phyloP scores from a whole-genome alignment of 2,797 vertebrate species.

The Clarias pachynema region DNA sequence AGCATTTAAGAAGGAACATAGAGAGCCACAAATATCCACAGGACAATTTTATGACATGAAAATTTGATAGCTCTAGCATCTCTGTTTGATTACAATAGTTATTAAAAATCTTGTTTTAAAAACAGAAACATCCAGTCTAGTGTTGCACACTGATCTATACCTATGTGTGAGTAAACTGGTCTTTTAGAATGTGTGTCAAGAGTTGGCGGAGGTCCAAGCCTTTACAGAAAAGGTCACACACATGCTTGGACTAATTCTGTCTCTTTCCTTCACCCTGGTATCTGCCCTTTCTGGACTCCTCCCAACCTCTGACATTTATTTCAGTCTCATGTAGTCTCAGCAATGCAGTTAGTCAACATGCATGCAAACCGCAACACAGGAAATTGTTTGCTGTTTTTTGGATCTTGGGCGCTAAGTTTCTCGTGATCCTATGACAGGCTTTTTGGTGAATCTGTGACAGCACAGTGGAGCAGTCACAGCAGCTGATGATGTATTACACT shows the following conservation, averaged over 20 bases:
- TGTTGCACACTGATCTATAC: background rate
- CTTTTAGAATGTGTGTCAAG: constrained; percentile 19
- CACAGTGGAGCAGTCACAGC: background rate
- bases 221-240: constrained; percentile 70
- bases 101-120: background rate
- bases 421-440: background rate
- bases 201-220: constrained; percentile 44
- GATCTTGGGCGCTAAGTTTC: background rate
- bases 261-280: constrained; percentile 61
- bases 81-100: background rate
- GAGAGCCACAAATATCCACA: background rate
- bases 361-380: constrained; percentile 5
- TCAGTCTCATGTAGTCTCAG: constrained; percentile 45
- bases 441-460: constrained; percentile 17
- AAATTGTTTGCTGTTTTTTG: background rate
- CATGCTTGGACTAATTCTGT: constrained; percentile 71
- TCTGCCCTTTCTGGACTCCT: constrained; percentile 50
- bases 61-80: background rate
- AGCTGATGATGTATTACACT: constrained; percentile 39
- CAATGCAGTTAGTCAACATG: background rate
- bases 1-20: background rate
- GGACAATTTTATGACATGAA: background rate
- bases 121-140: background rate
- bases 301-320: constrained; percentile 50
- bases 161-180: background rate